A percentile compares a stretch with the other conserved stretches of the same genome.
These are phyloP conservation scores for Oreotrochilus melanogaster DNA, from an alignment of 2,113 vertebrate species.

Conservation along the genomic window DNA sequence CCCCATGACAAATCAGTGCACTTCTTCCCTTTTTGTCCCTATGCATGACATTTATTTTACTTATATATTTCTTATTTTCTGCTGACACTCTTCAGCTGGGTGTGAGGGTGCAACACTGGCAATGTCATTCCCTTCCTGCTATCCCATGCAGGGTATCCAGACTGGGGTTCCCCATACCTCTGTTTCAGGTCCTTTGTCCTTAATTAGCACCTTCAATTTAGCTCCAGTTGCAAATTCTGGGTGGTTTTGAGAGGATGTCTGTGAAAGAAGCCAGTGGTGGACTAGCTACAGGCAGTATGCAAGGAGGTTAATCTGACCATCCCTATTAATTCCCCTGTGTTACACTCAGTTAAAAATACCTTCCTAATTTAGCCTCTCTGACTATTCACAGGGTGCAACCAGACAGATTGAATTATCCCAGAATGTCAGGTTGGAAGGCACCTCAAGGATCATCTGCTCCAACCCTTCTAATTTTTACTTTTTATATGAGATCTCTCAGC, in stretches of 20 bases:
- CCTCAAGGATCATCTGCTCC: too few species aligned
- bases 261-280: neutral
- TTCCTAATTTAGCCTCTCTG: conserved; percentile 8
- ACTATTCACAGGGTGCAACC: neutral
- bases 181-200: neutral
- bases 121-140: neutral
- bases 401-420: neutral
- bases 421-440: too few species aligned
- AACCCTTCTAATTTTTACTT: too few species aligned
- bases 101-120: neutral
- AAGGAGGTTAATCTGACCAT: conserved; percentile 36
- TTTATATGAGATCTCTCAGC: too few species aligned
- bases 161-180: neutral
- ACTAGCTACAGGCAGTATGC: neutral
- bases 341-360: conserved; percentile 3
- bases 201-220: neutral
- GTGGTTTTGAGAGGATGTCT: neutral
- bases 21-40: neutral
- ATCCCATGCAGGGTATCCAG: neutral
- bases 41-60: too few species aligned
- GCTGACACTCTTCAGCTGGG: neutral
- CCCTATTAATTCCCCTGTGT: conserved; percentile 36
- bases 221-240: neutral
- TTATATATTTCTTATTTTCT: neutral
- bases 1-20: neutral